These are phyloP conservation scores for Diabrotica virgifera DNA, from an alignment of 1,140 invertebrate genomes.

Conservation along the genomic window DNA sequence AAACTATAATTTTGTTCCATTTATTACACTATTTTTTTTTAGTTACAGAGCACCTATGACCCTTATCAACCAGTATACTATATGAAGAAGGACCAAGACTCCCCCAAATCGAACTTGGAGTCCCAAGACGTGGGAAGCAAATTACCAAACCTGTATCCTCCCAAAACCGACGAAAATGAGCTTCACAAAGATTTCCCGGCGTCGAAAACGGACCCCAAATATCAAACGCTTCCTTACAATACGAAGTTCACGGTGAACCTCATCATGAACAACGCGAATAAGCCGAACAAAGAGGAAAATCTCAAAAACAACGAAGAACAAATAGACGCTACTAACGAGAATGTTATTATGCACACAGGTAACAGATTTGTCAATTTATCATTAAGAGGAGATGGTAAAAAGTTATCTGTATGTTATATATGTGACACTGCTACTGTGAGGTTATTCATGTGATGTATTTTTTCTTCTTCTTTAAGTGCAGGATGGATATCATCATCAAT, in stretches of 20 bases:
- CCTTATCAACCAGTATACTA: slow-evolving; percentile 44
- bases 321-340: slow-evolving; percentile 38
- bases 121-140: slow-evolving; percentile 37
- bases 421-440: too few relatives aligned
- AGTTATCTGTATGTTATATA: too few relatives aligned
- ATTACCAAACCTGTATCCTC: slow-evolving; percentile 28
- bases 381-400: too few relatives aligned
- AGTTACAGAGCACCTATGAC: slow-evolving; percentile 44
- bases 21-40: slow-evolving; percentile 16
- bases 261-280: slow-evolving; percentile 27
- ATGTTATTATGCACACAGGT: background rate
- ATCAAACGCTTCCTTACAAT: slow-evolving; percentile 89
- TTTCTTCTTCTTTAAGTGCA: too few relatives aligned
- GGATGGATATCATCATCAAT: too few relatives aligned
- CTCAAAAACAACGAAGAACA: slow-evolving; percentile 35
- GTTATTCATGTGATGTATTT: too few relatives aligned
- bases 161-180: slow-evolving; percentile 37
- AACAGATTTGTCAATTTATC: background rate
- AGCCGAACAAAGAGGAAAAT: slow-evolving; percentile 30
- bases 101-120: slow-evolving; percentile 31
- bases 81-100: slow-evolving; percentile 43
- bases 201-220: slow-evolving; percentile 89
- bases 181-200: slow-evolving; percentile 50
- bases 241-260: slow-evolving; percentile 73
- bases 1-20: too few relatives aligned